Evolutionary conservation across 2,888 invertebrate species (phyloP).

Genomic region (Amphimallon solstitiale): DNA sequence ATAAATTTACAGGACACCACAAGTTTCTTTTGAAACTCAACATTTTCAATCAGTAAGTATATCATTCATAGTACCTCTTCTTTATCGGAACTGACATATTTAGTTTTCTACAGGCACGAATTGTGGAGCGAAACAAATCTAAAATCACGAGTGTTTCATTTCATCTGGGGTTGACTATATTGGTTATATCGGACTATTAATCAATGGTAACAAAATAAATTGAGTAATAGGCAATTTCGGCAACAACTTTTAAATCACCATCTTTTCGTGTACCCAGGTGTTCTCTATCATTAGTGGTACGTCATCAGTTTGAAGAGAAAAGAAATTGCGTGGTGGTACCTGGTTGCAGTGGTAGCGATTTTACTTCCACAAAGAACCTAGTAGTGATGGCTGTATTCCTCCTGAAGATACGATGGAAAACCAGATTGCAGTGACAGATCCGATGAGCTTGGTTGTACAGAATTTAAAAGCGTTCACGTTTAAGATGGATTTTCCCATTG

Average conservation of each 20-base stretch:
- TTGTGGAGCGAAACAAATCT: slow-evolving; percentile 59
- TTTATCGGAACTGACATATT: neutral
- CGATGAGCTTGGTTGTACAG: slow-evolving; percentile 79
- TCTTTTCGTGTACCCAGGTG: slow-evolving; percentile 73
- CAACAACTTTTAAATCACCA: slow-evolving; percentile 69
- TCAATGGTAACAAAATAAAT: slow-evolving; percentile 74
- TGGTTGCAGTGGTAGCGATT: slow-evolving; percentile 77
- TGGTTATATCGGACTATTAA: slow-evolving; percentile 80
- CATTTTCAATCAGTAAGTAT: slow-evolving; percentile 74
- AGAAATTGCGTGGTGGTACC: slow-evolving; percentile 74
- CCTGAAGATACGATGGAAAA: slow-evolving; percentile 83
- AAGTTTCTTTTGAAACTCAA: no score
- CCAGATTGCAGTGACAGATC: slow-evolving; percentile 85
- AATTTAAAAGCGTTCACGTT: slow-evolving; percentile 69
- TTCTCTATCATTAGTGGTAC: slow-evolving; percentile 71
- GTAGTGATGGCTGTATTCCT: slow-evolving; percentile 75
- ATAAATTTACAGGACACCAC: no score
- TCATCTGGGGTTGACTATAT: slow-evolving; percentile 78
- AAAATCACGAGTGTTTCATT: slow-evolving; percentile 68
- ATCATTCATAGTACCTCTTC: neutral
- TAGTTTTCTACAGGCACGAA: slow-evolving; percentile 55
- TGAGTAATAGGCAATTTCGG: slow-evolving; percentile 73
- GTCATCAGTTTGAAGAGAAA: slow-evolving; percentile 73
- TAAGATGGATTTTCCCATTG: slow-evolving; percentile 67
- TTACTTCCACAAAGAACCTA: slow-evolving; percentile 70